Conservation (phyloP, 1,140 invertebrate species). For the Micrasema minimum region DNA sequence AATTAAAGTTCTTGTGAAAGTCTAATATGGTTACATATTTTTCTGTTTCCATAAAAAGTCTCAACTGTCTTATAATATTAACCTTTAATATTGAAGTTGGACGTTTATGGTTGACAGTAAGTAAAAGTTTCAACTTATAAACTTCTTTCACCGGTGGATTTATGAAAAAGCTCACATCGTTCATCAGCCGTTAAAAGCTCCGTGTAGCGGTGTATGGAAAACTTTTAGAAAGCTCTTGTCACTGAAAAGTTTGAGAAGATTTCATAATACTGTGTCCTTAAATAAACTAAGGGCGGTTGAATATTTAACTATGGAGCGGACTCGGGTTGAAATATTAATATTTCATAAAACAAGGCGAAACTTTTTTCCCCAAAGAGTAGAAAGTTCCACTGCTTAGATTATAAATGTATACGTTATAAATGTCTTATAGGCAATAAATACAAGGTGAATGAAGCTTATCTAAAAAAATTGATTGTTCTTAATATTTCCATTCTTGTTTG, state of each 20-base stretch:
- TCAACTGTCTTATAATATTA: constrained; percentile 30
- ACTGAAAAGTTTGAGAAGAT: constrained; percentile 19
- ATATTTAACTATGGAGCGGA: neutral
- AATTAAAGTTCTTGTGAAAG: no score
- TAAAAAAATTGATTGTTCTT: no score
- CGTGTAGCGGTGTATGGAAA: constrained; percentile 23
- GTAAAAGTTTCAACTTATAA: constrained; percentile 31
- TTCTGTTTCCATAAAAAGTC: constrained; percentile 16
- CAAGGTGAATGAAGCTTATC: no score
- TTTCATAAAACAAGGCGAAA: no score
- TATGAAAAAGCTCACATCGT: constrained; percentile 37
- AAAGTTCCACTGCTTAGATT: no score
- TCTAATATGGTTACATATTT: no score
- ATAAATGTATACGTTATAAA: no score
- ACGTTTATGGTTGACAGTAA: constrained; percentile 32
- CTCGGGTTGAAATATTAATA: no score
- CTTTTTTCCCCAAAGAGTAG: no score
- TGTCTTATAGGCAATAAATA: no score
- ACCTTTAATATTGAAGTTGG: constrained; percentile 36
- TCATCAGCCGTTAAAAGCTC: constrained; percentile 34
- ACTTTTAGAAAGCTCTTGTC: constrained; percentile 25
- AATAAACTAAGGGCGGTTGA: neutral
- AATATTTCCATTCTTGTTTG: no score
- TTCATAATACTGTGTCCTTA: constrained; percentile 33
- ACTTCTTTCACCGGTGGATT: constrained; percentile 26